A percentile compares a stretch with the other conserved stretches of the same genome.
Evolutionary conservation across 2,113 vertebrate species (phyloP).

Genomic region (Scortum barcoo): DNA sequence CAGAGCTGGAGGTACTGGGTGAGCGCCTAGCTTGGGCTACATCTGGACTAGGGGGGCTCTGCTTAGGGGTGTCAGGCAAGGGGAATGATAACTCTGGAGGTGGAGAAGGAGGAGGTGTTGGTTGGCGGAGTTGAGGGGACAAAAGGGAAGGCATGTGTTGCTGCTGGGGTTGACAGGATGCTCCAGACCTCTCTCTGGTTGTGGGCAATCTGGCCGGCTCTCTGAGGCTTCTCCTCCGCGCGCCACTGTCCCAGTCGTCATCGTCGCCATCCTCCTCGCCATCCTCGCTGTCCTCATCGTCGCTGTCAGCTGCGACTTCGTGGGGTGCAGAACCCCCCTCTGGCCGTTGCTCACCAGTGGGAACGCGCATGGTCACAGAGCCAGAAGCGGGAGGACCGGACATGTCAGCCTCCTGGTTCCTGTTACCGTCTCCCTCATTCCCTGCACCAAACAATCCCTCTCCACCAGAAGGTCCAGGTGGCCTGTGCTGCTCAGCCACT

Average conservation of each 20-base stretch:
- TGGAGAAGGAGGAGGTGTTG: constrained; percentile 85
- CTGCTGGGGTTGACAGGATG: constrained; percentile 80
- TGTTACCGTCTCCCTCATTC: constrained; percentile 66
- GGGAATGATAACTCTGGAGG: constrained; percentile 85
- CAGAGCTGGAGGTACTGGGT: constrained; percentile 83
- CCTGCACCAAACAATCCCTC: constrained; percentile 61
- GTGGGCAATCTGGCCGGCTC: constrained; percentile 73
- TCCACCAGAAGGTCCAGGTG: constrained; percentile 70
- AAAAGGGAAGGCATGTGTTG: constrained; percentile 82
- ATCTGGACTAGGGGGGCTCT: constrained; percentile 85
- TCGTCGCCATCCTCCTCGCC: constrained; percentile 81
- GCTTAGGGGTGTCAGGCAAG: constrained; percentile 86
- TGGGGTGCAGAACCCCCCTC: constrained; percentile 74
- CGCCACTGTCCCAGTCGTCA: constrained; percentile 78
- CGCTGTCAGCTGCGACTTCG: constrained; percentile 76
- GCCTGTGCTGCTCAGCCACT: constrained; percentile 75
- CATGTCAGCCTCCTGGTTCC: constrained; percentile 73
- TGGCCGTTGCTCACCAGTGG: constrained; percentile 55
- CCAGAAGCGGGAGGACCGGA: constrained; percentile 74
- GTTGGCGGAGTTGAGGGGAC: constrained; percentile 84
- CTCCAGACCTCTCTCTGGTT: constrained; percentile 80
- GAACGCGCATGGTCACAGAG: constrained; percentile 67
- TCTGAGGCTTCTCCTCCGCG: constrained; percentile 69
- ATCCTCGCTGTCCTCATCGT: constrained; percentile 82
- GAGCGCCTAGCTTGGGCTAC: constrained; percentile 75